phyloP scores from a whole-genome alignment of 2,888 invertebrate genomes.

The Scaptodrosophila latifasciaeformis region DNA sequence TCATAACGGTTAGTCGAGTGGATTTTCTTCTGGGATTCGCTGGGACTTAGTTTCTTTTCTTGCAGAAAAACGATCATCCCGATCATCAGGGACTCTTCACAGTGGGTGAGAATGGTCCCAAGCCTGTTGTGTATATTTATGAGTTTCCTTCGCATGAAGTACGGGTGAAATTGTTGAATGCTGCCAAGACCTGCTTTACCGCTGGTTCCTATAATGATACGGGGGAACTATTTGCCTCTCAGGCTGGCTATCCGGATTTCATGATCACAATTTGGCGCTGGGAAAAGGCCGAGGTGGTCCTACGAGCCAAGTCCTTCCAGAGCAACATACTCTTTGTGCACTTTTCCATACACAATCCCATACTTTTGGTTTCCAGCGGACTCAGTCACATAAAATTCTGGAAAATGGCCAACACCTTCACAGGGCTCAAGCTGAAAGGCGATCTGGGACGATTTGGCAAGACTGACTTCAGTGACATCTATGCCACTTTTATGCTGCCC shows the following conservation, averaged over 20 bases:
- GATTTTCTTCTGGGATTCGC: neutral
- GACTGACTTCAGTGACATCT: conserved; percentile 92
- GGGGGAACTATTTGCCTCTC: conserved; percentile 83
- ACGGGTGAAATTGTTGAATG: conserved; percentile 83
- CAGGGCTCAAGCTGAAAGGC: conserved; percentile 91
- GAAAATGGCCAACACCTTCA: conserved; percentile 94
- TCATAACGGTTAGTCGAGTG: conserved; percentile 79
- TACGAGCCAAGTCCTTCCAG: conserved; percentile 88
- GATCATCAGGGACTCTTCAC: conserved; percentile 81
- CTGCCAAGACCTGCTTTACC: conserved; percentile 84
- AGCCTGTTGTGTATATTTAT: conserved; percentile 87
- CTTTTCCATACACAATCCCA: conserved; percentile 88
- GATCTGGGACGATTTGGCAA: conserved; percentile 93
- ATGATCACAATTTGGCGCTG: conserved; percentile 93
- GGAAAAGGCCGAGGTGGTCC: conserved; percentile 83
- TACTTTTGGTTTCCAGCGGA: conserved; percentile 87
- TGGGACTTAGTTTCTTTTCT: neutral
- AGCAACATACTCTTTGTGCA: conserved; percentile 86
- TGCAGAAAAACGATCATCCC: conserved; percentile 80
- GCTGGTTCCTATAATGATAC: conserved; percentile 86
- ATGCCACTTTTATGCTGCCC: conserved; percentile 88
- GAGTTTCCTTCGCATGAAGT: conserved; percentile 88
- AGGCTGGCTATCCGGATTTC: conserved; percentile 89
- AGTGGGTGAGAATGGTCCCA: conserved; percentile 86
- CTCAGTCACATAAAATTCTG: conserved; percentile 90